Evolutionary conservation across 2,888 invertebrate genomes (phyloP).

Genomic region (Euproctis similis): DNA sequence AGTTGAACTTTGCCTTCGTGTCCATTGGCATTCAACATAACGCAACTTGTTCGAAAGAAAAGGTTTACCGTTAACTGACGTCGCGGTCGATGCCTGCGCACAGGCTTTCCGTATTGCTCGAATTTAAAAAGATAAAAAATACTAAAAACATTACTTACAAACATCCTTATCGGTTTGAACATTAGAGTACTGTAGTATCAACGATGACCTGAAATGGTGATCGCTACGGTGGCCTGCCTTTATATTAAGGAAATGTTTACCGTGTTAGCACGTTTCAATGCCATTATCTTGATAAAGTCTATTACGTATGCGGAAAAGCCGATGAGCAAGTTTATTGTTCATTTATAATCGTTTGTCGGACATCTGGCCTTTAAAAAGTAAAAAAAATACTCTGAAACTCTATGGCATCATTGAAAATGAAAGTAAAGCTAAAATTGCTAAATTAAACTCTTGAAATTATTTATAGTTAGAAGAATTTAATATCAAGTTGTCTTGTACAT

Average conservation of each 20-base stretch:
- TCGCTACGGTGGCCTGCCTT: slow-evolving; percentile 11
- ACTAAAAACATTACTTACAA: too few relatives aligned
- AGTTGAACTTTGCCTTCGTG: slow-evolving; percentile 32
- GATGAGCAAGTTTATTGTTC: slow-evolving; percentile 54
- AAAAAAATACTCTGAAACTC: too few relatives aligned
- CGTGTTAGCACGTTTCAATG: slow-evolving; percentile 57
- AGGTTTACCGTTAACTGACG: slow-evolving; percentile 59
- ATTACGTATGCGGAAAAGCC: slow-evolving; percentile 63
- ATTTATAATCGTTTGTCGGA: slow-evolving; percentile 42
- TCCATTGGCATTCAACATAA: slow-evolving; percentile 32
- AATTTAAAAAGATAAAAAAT: too few relatives aligned
- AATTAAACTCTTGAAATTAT: too few relatives aligned
- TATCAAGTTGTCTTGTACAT: too few relatives aligned
- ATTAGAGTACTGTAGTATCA: too few relatives aligned
- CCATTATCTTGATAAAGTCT: slow-evolving; percentile 57
- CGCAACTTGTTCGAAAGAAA: slow-evolving; percentile 40
- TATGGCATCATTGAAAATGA: too few relatives aligned
- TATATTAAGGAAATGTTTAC: slow-evolving; percentile 46
- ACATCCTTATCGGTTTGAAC: too few relatives aligned
- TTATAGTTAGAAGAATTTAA: too few relatives aligned
- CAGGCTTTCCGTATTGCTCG: slow-evolving; percentile 4
- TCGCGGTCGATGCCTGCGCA: slow-evolving; percentile 46
- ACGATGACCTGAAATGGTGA: slow-evolving; percentile 11
- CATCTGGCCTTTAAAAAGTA: slow-evolving; percentile 48
- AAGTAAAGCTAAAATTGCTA: too few relatives aligned